Percentiles rank a stretch among this genome's conserved stretches.
phyloP scores from a whole-genome alignment of 2,113 vertebrate species.

The Hystrix cristata region DNA sequence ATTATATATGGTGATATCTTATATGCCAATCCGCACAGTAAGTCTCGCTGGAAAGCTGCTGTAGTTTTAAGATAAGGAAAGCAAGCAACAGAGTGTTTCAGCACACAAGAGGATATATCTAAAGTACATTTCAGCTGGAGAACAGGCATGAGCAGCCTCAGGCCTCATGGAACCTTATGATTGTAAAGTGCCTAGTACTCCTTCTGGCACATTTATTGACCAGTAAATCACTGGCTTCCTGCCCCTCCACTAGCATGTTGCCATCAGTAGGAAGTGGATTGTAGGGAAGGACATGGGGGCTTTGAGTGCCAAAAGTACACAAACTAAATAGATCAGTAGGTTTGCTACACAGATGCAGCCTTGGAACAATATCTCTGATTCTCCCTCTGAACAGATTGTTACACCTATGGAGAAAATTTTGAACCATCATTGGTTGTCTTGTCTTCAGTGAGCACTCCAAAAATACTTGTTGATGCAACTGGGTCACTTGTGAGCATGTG shows the following conservation, averaged over 20 bases:
- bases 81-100: neutral
- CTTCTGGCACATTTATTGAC: neutral
- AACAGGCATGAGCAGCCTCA: neutral
- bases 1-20: slow-evolving; percentile 30
- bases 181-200: neutral
- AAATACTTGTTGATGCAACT: neutral
- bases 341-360: neutral
- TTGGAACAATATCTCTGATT: neutral
- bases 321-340: neutral
- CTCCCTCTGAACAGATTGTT: neutral
- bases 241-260: neutral
- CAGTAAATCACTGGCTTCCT: neutral
- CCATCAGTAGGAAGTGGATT: neutral
- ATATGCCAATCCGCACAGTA: neutral
- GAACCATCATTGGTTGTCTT: neutral
- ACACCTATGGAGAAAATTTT: neutral
- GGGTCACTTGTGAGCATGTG: neutral
- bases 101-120: neutral
- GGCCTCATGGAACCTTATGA: neutral
- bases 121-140: neutral
- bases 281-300: neutral
- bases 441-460: neutral
- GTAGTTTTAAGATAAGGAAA: slow-evolving; percentile 33
- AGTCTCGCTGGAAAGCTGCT: slow-evolving; percentile 31
- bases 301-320: neutral